These are phyloP conservation scores for Matsumurasca onukii DNA, from an alignment of 1,140 invertebrate genomes.

Conservation along the genomic window DNA sequence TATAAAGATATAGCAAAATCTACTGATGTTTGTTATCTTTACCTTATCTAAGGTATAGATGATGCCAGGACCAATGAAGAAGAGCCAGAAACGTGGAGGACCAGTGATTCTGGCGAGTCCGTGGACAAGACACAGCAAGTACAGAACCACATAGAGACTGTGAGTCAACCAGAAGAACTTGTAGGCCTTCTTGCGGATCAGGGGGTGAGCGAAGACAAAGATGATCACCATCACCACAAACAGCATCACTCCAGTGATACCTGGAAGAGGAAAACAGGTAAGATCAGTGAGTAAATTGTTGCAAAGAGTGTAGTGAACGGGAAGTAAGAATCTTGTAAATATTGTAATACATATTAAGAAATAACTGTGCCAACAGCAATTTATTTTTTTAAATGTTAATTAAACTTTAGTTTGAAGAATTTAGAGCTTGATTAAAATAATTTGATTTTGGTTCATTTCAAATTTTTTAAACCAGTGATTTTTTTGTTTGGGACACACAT, in stretches of 20 bases:
- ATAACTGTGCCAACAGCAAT: too few species aligned
- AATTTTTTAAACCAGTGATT: too few species aligned
- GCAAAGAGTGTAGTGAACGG: too few species aligned
- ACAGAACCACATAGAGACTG: constrained; percentile 87
- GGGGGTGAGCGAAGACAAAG: constrained; percentile 96
- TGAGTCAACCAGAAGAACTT: constrained; percentile 98
- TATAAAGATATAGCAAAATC: too few species aligned
- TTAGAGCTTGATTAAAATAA: too few species aligned
- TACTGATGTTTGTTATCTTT: constrained; percentile 30
- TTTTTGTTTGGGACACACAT: too few species aligned
- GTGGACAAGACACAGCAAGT: constrained; percentile 88
- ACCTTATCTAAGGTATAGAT: constrained; percentile 91
- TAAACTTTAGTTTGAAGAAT: too few species aligned
- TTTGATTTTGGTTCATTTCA: too few species aligned
- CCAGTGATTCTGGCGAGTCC: constrained; percentile 93
- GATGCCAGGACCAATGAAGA: constrained; percentile 91
- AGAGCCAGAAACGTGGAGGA: constrained; percentile 92
- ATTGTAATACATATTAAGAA: too few species aligned
- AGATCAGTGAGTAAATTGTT: neutral
- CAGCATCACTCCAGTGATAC: constrained; percentile 90
- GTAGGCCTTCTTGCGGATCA: constrained; percentile 90
- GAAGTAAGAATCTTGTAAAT: too few species aligned
- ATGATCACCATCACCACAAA: constrained; percentile 95
- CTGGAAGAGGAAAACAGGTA: constrained; percentile 52
- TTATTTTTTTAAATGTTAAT: too few species aligned